Percentiles rank a stretch among this genome's conserved stretches.
Evolutionary conservation across 2,888 invertebrate genomes (phyloP).

Genomic region (Bruchidius siliquastri): DNA sequence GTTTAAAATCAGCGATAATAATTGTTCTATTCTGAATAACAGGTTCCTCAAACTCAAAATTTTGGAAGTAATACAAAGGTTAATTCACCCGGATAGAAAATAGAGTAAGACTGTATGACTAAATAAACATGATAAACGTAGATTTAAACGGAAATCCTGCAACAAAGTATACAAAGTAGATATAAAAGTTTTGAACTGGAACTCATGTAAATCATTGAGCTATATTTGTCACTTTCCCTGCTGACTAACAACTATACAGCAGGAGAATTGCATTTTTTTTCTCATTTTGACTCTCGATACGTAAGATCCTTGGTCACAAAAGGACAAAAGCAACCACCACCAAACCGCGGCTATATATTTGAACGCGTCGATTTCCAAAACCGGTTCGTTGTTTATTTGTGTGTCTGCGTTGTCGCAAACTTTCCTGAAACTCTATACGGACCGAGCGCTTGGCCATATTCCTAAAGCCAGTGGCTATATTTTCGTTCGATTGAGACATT

Average conservation of each 20-base stretch:
- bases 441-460: conserved; percentile 11
- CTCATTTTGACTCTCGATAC: not conserved
- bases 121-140: too few species aligned
- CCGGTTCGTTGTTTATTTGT: not conserved
- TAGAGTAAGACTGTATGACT: too few species aligned
- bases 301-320: not conserved
- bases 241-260: not conserved
- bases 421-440: conserved; percentile 3
- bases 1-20: too few species aligned
- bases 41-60: too few species aligned
- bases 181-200: too few species aligned
- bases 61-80: too few species aligned
- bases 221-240: not conserved
- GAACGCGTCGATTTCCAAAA: not conserved
- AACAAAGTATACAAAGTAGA: too few species aligned
- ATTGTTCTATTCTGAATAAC: too few species aligned
- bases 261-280: not conserved
- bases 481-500: conserved; percentile 21
- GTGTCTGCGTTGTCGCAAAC: conserved; percentile 6
- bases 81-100: too few species aligned
- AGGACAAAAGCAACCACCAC: not conserved
- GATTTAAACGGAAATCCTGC: too few species aligned
- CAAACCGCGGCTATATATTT: not conserved
- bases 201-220: too few species aligned
- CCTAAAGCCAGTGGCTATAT: conserved; percentile 20